phyloP scores from a whole-genome alignment of 1,140 invertebrate species.

The Palaemon carinicauda region DNA sequence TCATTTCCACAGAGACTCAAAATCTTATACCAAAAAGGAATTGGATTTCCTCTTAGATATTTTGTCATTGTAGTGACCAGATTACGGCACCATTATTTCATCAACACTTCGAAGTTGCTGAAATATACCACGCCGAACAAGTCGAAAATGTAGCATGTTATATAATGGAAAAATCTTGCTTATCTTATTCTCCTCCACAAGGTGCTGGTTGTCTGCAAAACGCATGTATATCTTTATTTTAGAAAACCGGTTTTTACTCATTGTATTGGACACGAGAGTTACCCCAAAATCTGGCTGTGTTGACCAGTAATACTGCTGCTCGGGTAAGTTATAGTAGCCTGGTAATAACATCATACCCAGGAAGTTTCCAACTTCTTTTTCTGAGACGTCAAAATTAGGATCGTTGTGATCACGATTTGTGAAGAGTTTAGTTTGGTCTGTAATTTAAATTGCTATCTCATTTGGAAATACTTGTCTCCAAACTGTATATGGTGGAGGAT shows the following conservation, averaged over 20 bases:
- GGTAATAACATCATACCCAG: background rate
- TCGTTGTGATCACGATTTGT: background rate
- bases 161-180: conserved; percentile 10
- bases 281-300: background rate
- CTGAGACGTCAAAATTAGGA: background rate
- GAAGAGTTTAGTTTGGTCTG: background rate
- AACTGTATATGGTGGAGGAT: too few species aligned
- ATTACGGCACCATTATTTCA: conserved; percentile 7
- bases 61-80: background rate
- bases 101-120: background rate
- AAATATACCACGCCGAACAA: background rate
- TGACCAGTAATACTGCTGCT: conserved; percentile 4
- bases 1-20: background rate
- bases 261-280: background rate
- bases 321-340: background rate
- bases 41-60: conserved; percentile 1
- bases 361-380: background rate
- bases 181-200: too few species aligned
- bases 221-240: conserved; percentile 7
- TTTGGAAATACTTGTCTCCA: too few species aligned
- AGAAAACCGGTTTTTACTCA: background rate
- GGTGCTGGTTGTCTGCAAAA: background rate
- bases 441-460: too few species aligned
- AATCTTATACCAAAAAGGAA: conserved; percentile 18
- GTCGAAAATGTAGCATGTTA: background rate